phyloP scores from a whole-genome alignment of 2,888 invertebrate genomes.

The Drosophila ustulata region DNA sequence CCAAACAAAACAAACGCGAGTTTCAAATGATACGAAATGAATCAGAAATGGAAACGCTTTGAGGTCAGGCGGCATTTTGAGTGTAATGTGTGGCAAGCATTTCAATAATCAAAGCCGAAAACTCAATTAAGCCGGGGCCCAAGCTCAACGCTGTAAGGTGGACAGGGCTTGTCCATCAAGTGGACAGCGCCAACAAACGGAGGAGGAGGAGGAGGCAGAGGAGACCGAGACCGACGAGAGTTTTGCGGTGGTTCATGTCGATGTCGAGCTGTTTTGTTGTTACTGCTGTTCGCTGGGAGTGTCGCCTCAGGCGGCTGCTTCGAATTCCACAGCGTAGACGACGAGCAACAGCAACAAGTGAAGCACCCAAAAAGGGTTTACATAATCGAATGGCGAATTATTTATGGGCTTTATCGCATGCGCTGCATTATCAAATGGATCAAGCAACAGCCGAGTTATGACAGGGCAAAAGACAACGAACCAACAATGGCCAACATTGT shows the following conservation, averaged over 20 bases:
- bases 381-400: conserved; percentile 66
- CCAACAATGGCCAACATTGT: conserved; percentile 33
- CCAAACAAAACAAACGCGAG: conserved; percentile 17
- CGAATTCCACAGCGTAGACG: conserved; percentile 68
- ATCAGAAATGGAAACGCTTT: conserved; percentile 56
- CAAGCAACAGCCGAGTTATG: conserved; percentile 30
- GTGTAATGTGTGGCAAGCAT: conserved; percentile 20
- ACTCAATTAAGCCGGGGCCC: conserved; percentile 59
- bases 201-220: not conserved
- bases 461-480: conserved; percentile 31
- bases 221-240: conserved; percentile 14
- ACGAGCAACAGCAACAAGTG: conserved; percentile 31
- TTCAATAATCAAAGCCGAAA: conserved; percentile 39
- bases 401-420: conserved; percentile 70
- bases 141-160: conserved; percentile 1
- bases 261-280: conserved; percentile 5
- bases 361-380: conserved; percentile 39
- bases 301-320: conserved; percentile 69
- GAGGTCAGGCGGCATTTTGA: conserved; percentile 50
- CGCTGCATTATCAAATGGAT: conserved; percentile 66
- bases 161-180: conserved; percentile 11
- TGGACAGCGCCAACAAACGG: not conserved
- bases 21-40: conserved; percentile 52
- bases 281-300: conserved; percentile 58
- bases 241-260: conserved; percentile 16